These are phyloP conservation scores for Bellardia bayeri DNA, from an alignment of 2,888 invertebrate species.

Conservation along the genomic window DNA sequence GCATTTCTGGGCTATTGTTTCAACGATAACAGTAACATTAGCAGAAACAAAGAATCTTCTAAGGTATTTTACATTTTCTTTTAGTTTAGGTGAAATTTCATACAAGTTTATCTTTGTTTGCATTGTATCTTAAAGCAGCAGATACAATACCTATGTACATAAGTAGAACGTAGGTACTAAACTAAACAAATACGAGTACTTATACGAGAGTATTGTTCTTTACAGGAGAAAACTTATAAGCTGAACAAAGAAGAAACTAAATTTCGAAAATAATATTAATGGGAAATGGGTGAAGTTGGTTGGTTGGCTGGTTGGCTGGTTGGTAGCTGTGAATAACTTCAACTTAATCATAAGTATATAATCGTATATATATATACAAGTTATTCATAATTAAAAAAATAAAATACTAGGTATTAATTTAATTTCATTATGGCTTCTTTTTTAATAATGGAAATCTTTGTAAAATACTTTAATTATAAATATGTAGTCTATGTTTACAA, in stretches of 20 bases:
- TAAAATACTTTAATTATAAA: slow-evolving; percentile 14
- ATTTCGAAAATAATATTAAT: slow-evolving; percentile 46
- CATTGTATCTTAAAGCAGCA: slow-evolving; percentile 15
- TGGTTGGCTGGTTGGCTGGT: neutral
- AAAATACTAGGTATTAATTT: neutral
- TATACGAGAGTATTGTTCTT: slow-evolving; percentile 25
- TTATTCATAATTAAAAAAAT: neutral
- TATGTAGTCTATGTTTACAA: neutral
- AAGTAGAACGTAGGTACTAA: slow-evolving; percentile 29
- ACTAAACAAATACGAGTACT: no score
- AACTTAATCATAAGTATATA: neutral
- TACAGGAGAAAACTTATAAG: slow-evolving; percentile 37
- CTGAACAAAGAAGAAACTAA: neutral
- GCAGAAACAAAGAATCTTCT: slow-evolving; percentile 47
- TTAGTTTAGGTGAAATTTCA: slow-evolving; percentile 40
- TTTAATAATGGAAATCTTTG: slow-evolving; percentile 5
- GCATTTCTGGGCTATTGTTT: slow-evolving; percentile 67
- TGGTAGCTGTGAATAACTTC: no score
- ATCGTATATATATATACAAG: neutral
- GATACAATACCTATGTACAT: slow-evolving; percentile 6
- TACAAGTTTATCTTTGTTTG: slow-evolving; percentile 43
- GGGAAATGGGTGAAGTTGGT: slow-evolving; percentile 37
- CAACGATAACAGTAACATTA: slow-evolving; percentile 54
- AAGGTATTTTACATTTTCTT: slow-evolving; percentile 28
- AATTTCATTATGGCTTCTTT: slow-evolving; percentile 48